These are phyloP conservation scores for Acanthiza pusilla DNA, from an alignment of 2,797 vertebrate genomes.

Conservation along the genomic window DNA sequence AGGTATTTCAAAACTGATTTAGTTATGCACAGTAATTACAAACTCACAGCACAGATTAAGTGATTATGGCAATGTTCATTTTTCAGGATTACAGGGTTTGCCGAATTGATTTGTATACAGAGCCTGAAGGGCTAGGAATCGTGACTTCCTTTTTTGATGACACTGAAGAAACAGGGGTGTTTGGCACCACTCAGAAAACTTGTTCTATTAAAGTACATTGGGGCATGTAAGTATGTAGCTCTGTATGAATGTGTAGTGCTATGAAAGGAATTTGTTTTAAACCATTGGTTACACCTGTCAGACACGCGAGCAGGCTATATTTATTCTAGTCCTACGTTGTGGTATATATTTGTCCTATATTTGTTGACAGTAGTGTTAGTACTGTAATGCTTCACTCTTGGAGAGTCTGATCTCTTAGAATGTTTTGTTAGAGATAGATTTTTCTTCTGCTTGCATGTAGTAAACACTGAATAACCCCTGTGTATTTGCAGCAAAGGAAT, in stretches of 20 bases:
- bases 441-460: background rate
- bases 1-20: constrained; percentile 26
- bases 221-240: constrained; percentile 85
- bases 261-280: constrained; percentile 25
- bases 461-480: background rate
- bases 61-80: constrained; percentile 11
- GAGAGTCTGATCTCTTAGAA: background rate
- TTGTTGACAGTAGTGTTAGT: background rate
- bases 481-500: background rate
- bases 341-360: background rate
- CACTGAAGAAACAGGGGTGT: constrained; percentile 81
- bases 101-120: constrained; percentile 88
- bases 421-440: background rate
- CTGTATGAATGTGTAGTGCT: background rate
- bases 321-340: background rate
- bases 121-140: constrained; percentile 85
- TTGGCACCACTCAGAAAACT: constrained; percentile 83
- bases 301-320: background rate
- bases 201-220: constrained; percentile 92
- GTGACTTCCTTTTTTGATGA: constrained; percentile 85
- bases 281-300: background rate
- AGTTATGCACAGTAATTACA: constrained; percentile 7
- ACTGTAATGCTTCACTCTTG: background rate
- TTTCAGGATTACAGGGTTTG: constrained; percentile 89
- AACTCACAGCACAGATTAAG: background rate